Percentiles rank a stretch among this genome's conserved stretches.
phyloP scores from a whole-genome alignment of 1,140 invertebrate species.

The Onthophagus taurus region DNA sequence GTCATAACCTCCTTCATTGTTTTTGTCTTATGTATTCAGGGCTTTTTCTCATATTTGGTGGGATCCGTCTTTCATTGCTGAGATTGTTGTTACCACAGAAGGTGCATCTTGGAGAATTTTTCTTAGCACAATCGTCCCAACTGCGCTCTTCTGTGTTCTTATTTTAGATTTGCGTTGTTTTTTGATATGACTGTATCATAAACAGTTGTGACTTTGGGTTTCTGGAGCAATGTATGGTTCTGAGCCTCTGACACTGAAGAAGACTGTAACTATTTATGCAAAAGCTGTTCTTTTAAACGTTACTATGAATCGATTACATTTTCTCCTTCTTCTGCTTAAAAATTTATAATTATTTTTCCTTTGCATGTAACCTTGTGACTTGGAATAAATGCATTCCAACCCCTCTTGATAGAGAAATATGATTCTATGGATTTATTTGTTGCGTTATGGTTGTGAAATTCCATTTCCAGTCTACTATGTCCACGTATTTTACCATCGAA shows the following conservation, averaged over 20 bases:
- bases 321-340: not conserved
- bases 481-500: not conserved
- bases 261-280: not conserved
- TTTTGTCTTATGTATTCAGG: too few species aligned
- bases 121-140: too few species aligned
- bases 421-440: not conserved
- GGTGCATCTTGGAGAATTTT: too few species aligned
- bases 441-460: not conserved
- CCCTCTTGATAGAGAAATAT: not conserved
- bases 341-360: not conserved
- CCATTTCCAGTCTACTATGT: not conserved
- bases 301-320: not conserved
- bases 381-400: not conserved
- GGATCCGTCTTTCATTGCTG: too few species aligned
- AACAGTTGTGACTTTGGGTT: not conserved
- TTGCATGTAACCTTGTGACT: not conserved
- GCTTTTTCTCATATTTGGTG: too few species aligned
- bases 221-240: not conserved
- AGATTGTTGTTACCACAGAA: too few species aligned
- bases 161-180: not conserved
- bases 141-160: too few species aligned
- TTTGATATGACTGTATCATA: not conserved
- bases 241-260: not conserved
- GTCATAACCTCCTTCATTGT: too few species aligned
- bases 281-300: not conserved